A percentile compares a stretch with the other conserved stretches of the same genome.
Conservation (phyloP, 2,888 invertebrate genomes). For the Nemoura dubitans region DNA sequence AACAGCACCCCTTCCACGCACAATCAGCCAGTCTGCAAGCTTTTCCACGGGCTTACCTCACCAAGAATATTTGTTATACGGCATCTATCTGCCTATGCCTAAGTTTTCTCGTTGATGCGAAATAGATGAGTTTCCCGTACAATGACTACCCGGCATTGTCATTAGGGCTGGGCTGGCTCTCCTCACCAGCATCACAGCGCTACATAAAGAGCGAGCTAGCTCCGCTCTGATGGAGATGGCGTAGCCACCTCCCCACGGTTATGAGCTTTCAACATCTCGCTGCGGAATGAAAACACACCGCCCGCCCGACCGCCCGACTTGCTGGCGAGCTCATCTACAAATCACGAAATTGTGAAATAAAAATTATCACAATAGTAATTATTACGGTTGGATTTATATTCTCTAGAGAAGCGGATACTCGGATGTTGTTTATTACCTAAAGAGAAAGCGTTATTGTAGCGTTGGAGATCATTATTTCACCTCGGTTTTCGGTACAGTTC, state of each 20-base stretch:
- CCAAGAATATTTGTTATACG: background rate
- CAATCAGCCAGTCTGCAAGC: background rate
- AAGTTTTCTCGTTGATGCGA: background rate
- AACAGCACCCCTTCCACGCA: background rate
- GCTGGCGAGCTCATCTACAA: conserved; percentile 39
- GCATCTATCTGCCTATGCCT: background rate
- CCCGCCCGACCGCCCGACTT: background rate
- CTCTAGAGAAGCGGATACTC: conserved; percentile 42
- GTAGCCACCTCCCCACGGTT: background rate
- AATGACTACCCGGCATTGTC: background rate
- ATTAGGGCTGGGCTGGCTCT: background rate
- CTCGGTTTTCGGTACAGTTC: background rate
- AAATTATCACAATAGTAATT: conserved; percentile 49
- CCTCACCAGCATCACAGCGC: background rate
- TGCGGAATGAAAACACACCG: background rate
- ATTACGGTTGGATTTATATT: conserved; percentile 48
- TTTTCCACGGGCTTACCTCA: background rate
- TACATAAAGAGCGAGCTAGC: background rate
- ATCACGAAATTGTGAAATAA: conserved; percentile 44
- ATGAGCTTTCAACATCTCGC: background rate
- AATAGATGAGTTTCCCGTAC: background rate
- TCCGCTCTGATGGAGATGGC: background rate
- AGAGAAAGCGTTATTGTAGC: conserved; percentile 25
- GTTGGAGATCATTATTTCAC: conserved; percentile 44
- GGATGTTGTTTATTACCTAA: conserved; percentile 44